Percentiles rank a stretch among this genome's conserved stretches.
Evolutionary conservation across 53 echinoderm and acorn worm genomes (phyloP).

Genomic region (Patiria pectinifera): DNA sequence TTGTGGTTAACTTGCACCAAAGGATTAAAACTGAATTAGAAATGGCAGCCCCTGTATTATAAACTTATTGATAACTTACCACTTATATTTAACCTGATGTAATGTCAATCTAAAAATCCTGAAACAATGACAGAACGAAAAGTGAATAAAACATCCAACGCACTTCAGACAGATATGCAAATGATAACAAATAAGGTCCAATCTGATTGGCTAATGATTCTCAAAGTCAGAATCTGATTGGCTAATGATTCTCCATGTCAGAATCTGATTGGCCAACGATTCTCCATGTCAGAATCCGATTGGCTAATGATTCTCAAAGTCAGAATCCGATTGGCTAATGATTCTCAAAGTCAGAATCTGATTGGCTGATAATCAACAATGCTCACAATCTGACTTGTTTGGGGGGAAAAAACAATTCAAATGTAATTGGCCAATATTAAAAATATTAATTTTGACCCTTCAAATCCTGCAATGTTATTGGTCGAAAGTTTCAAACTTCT

Average conservation of each 20-base stretch:
- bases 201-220: constrained; percentile 4
- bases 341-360: not conserved
- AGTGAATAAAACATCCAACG: not conserved
- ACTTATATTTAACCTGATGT: constrained; percentile 15
- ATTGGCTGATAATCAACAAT: not conserved
- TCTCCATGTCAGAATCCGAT: not conserved
- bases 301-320: not conserved
- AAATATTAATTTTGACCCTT: not conserved
- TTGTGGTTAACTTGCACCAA: constrained; percentile 9
- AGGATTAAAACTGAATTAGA: not conserved
- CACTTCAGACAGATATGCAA: not conserved
- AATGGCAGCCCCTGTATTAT: not conserved
- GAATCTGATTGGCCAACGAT: not conserved
- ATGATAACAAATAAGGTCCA: not conserved
- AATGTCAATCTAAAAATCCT: constrained; percentile 48
- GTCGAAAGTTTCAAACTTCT: not conserved
- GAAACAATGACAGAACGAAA: not conserved
- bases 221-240: not conserved
- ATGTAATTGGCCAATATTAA: not conserved
- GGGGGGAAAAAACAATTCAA: not conserved
- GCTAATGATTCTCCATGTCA: not conserved
- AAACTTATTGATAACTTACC: constrained; percentile 28
- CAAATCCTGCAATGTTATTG: not conserved
- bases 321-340: too few species aligned
- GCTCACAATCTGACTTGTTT: too few species aligned